phyloP scores from a whole-genome alignment of 2,888 invertebrate genomes.

The Polyommatus iphigenia region DNA sequence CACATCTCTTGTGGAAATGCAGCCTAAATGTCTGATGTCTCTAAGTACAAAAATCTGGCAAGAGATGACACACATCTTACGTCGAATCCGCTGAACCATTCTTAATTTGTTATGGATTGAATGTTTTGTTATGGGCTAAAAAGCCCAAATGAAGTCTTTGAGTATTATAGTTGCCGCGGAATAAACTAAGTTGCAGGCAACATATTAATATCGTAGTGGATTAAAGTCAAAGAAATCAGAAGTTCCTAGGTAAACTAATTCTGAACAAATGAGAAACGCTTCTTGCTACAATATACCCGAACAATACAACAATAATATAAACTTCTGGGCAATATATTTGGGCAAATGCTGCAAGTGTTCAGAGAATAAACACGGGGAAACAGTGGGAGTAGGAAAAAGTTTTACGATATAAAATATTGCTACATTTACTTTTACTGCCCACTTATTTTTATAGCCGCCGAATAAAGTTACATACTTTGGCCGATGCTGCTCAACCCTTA shows the following conservation, averaged over 20 bases:
- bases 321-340: background rate
- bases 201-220: too few relatives aligned
- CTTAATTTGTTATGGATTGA: too few relatives aligned
- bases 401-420: slow-evolving; percentile 20
- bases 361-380: slow-evolving; percentile 1
- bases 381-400: background rate
- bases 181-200: too few relatives aligned
- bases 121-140: too few relatives aligned
- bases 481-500: background rate
- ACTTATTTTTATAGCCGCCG: slow-evolving; percentile 3
- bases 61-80: too few relatives aligned
- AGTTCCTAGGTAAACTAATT: background rate
- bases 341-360: background rate
- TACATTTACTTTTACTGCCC: slow-evolving; percentile 7
- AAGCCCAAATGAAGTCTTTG: too few relatives aligned
- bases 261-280: background rate
- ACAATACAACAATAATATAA: background rate
- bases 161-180: too few relatives aligned
- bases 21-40: too few relatives aligned
- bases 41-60: too few relatives aligned
- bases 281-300: background rate
- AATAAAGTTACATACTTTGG: background rate
- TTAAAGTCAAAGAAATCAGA: too few relatives aligned
- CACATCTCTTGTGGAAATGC: too few relatives aligned
- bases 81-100: too few relatives aligned